Evolutionary conservation across 2,888 invertebrate genomes (phyloP).

Genomic region (Chymomyza caudatula): DNA sequence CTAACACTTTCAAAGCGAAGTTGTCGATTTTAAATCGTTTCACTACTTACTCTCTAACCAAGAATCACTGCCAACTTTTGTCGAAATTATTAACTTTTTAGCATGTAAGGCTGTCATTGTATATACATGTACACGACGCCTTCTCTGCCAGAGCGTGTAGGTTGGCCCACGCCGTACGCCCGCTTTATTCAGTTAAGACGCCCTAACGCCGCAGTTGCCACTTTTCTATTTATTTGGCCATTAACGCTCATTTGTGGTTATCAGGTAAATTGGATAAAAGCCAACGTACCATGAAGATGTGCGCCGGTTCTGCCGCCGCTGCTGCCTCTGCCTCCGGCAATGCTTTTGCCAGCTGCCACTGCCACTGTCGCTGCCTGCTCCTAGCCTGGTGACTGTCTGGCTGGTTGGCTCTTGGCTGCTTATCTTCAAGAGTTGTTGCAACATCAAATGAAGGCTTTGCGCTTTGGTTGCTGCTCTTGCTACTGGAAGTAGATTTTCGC

Average conservation of each 20-base stretch:
- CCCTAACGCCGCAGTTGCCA: conserved; percentile 64
- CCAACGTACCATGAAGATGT: conserved; percentile 65
- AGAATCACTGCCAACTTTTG: neutral
- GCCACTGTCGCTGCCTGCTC: conserved; percentile 2
- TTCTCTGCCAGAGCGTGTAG: neutral
- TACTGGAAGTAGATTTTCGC: conserved; percentile 22
- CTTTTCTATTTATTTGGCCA: conserved; percentile 71
- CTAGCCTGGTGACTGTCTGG: neutral
- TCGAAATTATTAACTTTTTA: neutral
- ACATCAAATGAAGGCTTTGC: conserved; percentile 52
- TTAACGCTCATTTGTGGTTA: conserved; percentile 71
- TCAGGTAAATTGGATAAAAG: conserved; percentile 72
- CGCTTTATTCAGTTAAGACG: conserved; percentile 53
- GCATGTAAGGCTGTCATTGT: neutral
- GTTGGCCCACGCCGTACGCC: neutral
- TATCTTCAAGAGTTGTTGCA: conserved; percentile 63
- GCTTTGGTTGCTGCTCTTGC: conserved; percentile 6
- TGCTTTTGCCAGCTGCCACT: conserved; percentile 8
- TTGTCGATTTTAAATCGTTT: no score
- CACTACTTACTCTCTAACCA: neutral
- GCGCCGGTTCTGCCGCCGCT: conserved; percentile 12
- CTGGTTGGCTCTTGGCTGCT: conserved; percentile 29
- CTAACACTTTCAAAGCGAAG: no score
- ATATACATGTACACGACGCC: neutral
- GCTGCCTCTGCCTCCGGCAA: conserved; percentile 16